These are phyloP conservation scores for Catostylus mosaicus DNA, from an alignment of 30 jellyfish, hydroid and myxozoan genomes.

Conservation along the genomic window DNA sequence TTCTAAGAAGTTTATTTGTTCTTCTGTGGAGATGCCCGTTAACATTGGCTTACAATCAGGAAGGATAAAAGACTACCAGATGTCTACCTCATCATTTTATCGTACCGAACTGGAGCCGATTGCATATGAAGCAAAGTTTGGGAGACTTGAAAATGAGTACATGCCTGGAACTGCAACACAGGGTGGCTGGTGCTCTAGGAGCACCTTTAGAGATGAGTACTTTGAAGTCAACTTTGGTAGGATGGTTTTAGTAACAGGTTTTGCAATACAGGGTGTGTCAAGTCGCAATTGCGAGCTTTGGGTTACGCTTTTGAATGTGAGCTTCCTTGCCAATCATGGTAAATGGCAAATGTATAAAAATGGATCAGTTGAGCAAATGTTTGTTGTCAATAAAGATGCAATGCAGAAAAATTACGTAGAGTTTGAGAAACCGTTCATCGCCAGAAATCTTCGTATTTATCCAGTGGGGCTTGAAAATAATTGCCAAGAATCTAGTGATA, in stretches of 20 bases:
- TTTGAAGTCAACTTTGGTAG: slow-evolving; percentile 37
- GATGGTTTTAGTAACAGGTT: slow-evolving; percentile 28
- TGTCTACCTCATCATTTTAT: slow-evolving; percentile 51
- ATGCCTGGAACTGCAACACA: slow-evolving; percentile 38
- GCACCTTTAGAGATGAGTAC: slow-evolving; percentile 28
- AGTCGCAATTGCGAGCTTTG: slow-evolving; percentile 53
- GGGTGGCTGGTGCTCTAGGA: slow-evolving; percentile 80
- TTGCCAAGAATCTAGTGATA: neutral
- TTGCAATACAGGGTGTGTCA: slow-evolving; percentile 56
- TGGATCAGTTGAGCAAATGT: neutral
- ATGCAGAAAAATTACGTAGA: neutral
- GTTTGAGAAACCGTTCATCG: slow-evolving; percentile 12
- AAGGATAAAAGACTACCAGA: slow-evolving; percentile 22
- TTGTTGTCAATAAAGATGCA: slow-evolving; percentile 14
- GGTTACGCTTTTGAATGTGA: slow-evolving; percentile 37
- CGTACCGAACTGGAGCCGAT: slow-evolving; percentile 35
- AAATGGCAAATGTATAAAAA: slow-evolving; percentile 29
- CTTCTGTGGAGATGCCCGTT: neutral
- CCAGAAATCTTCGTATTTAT: slow-evolving; percentile 51
- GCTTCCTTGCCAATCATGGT: neutral
- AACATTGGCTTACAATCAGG: slow-evolving; percentile 44
- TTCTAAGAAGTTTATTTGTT: slow-evolving; percentile 16
- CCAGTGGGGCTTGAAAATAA: slow-evolving; percentile 36
- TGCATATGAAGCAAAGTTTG: slow-evolving; percentile 29
- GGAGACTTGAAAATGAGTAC: slow-evolving; percentile 20